Base-by-base conservation (phyloP, 2,113 vertebrate species). In the Callionymus lyra region DNA sequence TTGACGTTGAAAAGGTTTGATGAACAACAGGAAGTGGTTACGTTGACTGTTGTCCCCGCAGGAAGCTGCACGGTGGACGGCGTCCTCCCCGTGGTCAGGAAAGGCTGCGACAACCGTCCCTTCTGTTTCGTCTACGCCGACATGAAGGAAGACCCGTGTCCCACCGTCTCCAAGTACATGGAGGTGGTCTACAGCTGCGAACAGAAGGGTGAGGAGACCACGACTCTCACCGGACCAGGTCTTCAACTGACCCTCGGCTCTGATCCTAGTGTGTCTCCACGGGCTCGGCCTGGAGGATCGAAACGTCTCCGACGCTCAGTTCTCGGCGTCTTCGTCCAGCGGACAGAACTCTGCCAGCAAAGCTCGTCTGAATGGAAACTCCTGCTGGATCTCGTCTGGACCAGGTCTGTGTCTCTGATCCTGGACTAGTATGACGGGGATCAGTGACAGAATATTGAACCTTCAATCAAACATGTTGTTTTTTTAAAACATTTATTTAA, bases 311-410 rank as follows among this genome's bases (percentile, higher is more conserved):
- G 58, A 84, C 53, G 12, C 48, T 1, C 72, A 76, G 68, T 63
- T 88, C 42, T 65, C 76, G 1, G 83, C 85, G 9, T 87, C 85
- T 12, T 86, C 84, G 13, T 84, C 63, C n/a, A 19, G 10, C 0
- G 46, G 61, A 0, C 1, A 1, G 0, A 72, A 63, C 16, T 62
- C 55, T 1, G 59, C 86, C 0, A 38, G 37, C 13, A 55, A 61
- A n/a, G 85, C 70, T 14, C 79, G 85, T 13, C 48, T 88, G 56
- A 76, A 84, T 5, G 74, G 85, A 27, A 21, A 68, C 27, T 77
- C 78, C 31, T 88, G 86, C 63, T 88, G 86, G 86, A 83, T 72
- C 80, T 84, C 86, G 6, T 75, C 69, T 18, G 63, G 63, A 56
- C 53, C 2, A 6, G 6, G 75, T 79, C 65, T 1, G 65, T 42